Evolutionary conservation across 2,888 invertebrate species (phyloP).

Genomic region (Eupithecia vulgata): DNA sequence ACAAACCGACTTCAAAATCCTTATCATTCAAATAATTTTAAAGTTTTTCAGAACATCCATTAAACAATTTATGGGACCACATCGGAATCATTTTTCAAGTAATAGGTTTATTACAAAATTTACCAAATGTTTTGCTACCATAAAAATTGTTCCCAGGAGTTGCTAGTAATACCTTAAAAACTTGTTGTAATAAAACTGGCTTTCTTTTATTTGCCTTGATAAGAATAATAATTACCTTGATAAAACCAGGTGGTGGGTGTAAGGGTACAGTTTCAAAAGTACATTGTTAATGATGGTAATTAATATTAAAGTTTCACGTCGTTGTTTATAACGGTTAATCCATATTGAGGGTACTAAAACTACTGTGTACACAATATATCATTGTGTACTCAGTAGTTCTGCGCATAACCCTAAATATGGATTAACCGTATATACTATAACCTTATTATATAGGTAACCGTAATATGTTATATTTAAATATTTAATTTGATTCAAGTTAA

Average conservation of each 20-base stretch:
- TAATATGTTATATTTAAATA: no score
- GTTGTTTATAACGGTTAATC: neutral
- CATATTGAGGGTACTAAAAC: neutral
- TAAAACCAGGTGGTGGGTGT: constrained; percentile 7
- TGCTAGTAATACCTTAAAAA: neutral
- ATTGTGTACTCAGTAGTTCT: no score
- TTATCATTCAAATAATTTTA: no score
- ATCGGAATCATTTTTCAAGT: no score
- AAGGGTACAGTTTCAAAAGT: neutral
- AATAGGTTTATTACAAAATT: no score
- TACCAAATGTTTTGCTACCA: neutral
- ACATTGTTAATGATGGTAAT: neutral
- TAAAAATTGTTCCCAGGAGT: neutral
- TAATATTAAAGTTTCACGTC: constrained; percentile 1
- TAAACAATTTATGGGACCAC: no score
- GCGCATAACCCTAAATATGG: no score
- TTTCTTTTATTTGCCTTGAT: neutral
- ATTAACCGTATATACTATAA: no score
- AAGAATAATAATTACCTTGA: constrained; percentile 1
- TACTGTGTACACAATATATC: no score
- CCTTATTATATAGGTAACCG: no score
- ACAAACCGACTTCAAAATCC: no score
- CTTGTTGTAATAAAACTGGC: neutral
- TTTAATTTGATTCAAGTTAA: neutral
- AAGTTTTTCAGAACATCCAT: no score